phyloP scores from a whole-genome alignment of 2,888 invertebrate genomes.

The Eumerus sabulonum region DNA sequence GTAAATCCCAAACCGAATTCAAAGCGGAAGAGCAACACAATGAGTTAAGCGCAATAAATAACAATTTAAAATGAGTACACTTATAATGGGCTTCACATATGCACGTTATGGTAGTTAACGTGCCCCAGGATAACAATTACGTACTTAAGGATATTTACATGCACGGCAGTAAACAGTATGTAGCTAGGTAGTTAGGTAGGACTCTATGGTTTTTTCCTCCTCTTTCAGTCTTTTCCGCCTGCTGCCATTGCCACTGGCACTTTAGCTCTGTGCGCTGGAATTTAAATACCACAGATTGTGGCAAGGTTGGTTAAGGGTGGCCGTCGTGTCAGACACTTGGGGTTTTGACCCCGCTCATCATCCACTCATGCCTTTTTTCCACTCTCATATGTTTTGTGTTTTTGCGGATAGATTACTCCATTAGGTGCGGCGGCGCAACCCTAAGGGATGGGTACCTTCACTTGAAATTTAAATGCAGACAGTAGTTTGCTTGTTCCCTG shows the following conservation, averaged over 20 bases:
- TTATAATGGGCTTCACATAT: conserved; percentile 69
- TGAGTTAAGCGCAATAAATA: conserved; percentile 69
- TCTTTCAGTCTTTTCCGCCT: conserved; percentile 24
- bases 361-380: not conserved
- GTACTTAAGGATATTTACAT: conserved; percentile 69
- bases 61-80: conserved; percentile 69
- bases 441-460: conserved; percentile 44
- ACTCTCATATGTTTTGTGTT: conserved; percentile 8
- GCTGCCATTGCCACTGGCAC: not conserved
- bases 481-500: not conserved
- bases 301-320: conserved; percentile 24
- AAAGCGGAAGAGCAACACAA: conserved; percentile 67
- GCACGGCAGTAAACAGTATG: conserved; percentile 30
- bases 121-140: conserved; percentile 69
- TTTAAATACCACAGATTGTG: conserved; percentile 68
- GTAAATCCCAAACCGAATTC: conserved; percentile 64
- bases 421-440: conserved; percentile 61
- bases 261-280: conserved; percentile 45
- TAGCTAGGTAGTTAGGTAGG: too few species aligned
- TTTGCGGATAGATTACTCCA: conserved; percentile 60
- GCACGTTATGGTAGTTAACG: conserved; percentile 69
- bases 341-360: conserved; percentile 50
- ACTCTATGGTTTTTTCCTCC: conserved; percentile 26
- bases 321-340: conserved; percentile 59
- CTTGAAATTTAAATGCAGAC: conserved; percentile 44